Percentiles rank a stretch among this genome's conserved stretches.
Conservation (phyloP, 2,888 invertebrate genomes). For the Antheraea assamensis region DNA sequence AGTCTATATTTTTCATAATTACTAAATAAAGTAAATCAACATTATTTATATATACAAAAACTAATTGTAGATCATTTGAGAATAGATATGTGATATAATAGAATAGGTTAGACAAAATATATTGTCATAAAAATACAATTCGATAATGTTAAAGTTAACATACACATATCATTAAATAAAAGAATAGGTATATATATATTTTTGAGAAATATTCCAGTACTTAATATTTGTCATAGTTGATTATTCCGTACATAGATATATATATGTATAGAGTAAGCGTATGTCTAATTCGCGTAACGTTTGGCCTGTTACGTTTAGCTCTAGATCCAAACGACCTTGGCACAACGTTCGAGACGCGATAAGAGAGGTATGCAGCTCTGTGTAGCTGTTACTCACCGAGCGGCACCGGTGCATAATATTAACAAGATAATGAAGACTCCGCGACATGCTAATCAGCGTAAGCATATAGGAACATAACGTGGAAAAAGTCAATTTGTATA, state of each 20-base stretch:
- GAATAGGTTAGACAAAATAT: too few species aligned
- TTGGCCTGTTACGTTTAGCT: constrained; percentile 27
- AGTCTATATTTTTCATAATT: not conserved
- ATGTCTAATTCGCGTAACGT: constrained; percentile 18
- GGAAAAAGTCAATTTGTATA: constrained; percentile 18
- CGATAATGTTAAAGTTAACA: too few species aligned
- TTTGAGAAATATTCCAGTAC: not conserved
- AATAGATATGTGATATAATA: too few species aligned
- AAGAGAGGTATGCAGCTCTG: constrained; percentile 50
- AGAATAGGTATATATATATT: too few species aligned
- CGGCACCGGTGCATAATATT: constrained; percentile 54
- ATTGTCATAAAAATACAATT: too few species aligned
- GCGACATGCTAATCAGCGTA: constrained; percentile 43
- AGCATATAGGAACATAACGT: constrained; percentile 19
- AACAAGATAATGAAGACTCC: constrained; percentile 50
- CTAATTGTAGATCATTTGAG: too few species aligned
- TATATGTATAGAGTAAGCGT: not conserved
- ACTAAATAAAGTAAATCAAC: not conserved
- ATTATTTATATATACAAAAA: not conserved
- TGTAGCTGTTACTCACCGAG: constrained; percentile 44
- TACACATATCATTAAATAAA: too few species aligned
- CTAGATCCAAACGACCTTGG: constrained; percentile 52
- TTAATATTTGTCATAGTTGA: not conserved
- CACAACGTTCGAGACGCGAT: constrained; percentile 48
- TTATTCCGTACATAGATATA: not conserved